phyloP scores from a whole-genome alignment of 2,113 vertebrate species.

The Cyphomyrus plagiostoma region DNA sequence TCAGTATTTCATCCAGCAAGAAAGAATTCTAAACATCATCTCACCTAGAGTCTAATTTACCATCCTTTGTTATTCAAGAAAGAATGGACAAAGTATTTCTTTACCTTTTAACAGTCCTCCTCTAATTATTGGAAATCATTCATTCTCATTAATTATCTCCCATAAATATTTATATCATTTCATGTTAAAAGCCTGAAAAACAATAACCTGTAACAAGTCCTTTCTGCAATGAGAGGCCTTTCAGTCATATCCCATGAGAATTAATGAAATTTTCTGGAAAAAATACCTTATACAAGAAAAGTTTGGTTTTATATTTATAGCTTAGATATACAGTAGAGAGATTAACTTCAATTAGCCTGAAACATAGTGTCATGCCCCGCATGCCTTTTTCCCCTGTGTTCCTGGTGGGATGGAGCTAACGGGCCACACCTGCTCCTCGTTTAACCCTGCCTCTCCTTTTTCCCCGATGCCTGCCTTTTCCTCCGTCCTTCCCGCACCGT shows the following conservation, averaged over 20 bases:
- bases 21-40: conserved; percentile 14
- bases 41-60: conserved; percentile 20
- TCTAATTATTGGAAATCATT: conserved; percentile 6
- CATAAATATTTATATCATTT: conserved; percentile 2
- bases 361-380: not conserved
- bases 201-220: not conserved
- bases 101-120: not conserved
- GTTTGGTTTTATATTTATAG: not conserved
- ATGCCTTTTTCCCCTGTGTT: too few species aligned
- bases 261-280: not conserved
- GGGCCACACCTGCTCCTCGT: too few species aligned
- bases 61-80: not conserved
- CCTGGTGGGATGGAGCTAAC: too few species aligned
- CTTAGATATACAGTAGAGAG: not conserved
- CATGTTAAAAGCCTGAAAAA: not conserved
- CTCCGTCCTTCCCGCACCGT: too few species aligned
- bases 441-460: too few species aligned
- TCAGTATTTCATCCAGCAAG: conserved; percentile 14
- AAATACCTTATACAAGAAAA: conserved; percentile 12
- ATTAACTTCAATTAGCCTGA: not conserved
- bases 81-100: not conserved
- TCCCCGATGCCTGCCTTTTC: too few species aligned
- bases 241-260: not conserved
- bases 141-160: not conserved
- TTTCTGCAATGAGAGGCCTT: not conserved